phyloP scores from a whole-genome alignment of 2,888 invertebrate species.

The Protophormia terraenovae region DNA sequence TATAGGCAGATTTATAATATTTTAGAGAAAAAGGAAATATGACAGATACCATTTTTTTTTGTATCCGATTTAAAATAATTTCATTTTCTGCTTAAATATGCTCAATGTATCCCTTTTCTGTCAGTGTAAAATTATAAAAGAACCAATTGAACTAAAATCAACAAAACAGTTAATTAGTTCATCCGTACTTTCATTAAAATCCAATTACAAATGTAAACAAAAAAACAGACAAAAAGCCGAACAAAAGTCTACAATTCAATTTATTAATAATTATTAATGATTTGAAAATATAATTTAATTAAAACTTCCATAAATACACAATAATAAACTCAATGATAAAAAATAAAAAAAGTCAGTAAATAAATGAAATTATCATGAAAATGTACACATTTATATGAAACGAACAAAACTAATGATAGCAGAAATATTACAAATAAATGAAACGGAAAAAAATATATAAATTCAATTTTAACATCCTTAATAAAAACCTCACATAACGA shows the following conservation, averaged over 20 bases:
- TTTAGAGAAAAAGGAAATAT: too few relatives aligned
- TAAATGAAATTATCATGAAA: not conserved
- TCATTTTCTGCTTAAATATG: too few relatives aligned
- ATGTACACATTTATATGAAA: not conserved
- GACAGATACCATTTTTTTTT: too few relatives aligned
- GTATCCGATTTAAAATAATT: too few relatives aligned
- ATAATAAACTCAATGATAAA: conserved; percentile 1
- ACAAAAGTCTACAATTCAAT: conserved; percentile 5
- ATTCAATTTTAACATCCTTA: conserved; percentile 1
- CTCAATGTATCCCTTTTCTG: too few relatives aligned
- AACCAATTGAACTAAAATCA: not conserved
- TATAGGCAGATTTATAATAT: too few relatives aligned
- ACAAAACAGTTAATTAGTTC: conserved; percentile 10
- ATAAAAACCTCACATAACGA: not conserved
- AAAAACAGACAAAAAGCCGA: not conserved
- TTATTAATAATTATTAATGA: conserved; percentile 17
- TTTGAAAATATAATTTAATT: conserved; percentile 22
- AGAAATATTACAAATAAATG: not conserved
- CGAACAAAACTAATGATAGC: not conserved
- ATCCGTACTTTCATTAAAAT: conserved; percentile 8
- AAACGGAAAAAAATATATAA: not conserved
- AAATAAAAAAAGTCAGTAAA: not conserved
- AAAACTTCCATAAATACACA: not conserved
- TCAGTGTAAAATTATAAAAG: not conserved
- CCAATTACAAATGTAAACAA: not conserved